These are phyloP conservation scores for Bombycilla garrulus DNA, from an alignment of 2,113 vertebrate genomes.

Conservation along the genomic window DNA sequence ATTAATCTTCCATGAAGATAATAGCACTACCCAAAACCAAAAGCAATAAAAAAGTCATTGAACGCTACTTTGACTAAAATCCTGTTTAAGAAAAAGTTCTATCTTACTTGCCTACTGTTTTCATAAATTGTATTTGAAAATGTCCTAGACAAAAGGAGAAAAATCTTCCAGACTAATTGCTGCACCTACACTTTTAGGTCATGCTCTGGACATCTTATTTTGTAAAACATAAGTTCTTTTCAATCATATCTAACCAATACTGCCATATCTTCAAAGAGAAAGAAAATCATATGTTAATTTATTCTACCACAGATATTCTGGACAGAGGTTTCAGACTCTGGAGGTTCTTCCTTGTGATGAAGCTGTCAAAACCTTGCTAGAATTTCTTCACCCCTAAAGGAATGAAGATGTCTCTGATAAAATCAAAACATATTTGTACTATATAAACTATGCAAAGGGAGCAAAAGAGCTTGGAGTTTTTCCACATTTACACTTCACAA, in stretches of 20 bases:
- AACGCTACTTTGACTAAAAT: background rate
- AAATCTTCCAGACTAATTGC: constrained; percentile 23
- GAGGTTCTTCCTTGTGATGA: constrained; percentile 31
- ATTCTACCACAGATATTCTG: constrained; percentile 48
- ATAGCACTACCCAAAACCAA: background rate
- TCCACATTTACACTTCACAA: background rate
- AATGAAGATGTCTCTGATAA: constrained; percentile 35
- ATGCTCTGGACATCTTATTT: background rate
- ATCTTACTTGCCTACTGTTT: background rate
- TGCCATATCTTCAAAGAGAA: constrained; percentile 49
- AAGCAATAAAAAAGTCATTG: background rate
- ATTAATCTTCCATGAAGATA: background rate
- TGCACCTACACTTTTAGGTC: background rate
- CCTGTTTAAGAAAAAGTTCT: background rate
- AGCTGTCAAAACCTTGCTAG: constrained; percentile 38
- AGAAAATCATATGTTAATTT: constrained; percentile 68
- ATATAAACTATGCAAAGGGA: constrained; percentile 21
- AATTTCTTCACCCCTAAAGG: constrained; percentile 5
- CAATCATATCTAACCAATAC: constrained; percentile 25
- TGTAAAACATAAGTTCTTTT: constrained; percentile 33
- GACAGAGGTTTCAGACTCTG: constrained; percentile 49
- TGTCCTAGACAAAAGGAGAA: background rate
- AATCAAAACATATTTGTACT: constrained; percentile 19
- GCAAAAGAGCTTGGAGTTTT: background rate
- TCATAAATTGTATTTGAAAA: background rate